phyloP scores from a whole-genome alignment of 2,888 invertebrate species.

The Hofmannophila pseudospretella region DNA sequence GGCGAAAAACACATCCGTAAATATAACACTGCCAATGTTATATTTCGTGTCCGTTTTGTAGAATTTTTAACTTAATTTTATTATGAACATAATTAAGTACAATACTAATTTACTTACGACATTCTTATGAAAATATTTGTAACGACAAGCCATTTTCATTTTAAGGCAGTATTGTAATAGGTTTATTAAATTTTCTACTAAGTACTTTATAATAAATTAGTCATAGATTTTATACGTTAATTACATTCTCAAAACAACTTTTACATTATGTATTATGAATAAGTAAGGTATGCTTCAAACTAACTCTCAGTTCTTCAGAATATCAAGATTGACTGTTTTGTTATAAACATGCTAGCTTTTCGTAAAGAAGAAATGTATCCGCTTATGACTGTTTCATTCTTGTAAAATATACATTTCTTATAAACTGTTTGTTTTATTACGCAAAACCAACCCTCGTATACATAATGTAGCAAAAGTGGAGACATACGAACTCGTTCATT shows the following conservation, averaged over 20 bases:
- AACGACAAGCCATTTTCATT: constrained; percentile 24
- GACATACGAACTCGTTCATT: too few species aligned
- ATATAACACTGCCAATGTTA: background rate
- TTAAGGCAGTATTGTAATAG: constrained; percentile 14
- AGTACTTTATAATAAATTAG: constrained; percentile 21
- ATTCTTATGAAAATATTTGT: constrained; percentile 35
- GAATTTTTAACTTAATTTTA: constrained; percentile 18
- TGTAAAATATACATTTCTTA: constrained; percentile 55
- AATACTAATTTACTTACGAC: constrained; percentile 12
- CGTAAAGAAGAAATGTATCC: constrained; percentile 31
- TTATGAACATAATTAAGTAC: constrained; percentile 36
- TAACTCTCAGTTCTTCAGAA: background rate
- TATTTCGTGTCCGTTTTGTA: too few species aligned
- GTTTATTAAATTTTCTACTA: constrained; percentile 4
- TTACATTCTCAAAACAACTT: constrained; percentile 1
- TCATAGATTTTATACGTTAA: constrained; percentile 40
- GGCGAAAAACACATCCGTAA: too few species aligned
- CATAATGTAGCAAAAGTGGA: too few species aligned
- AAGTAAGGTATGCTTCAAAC: background rate
- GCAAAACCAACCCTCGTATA: too few species aligned
- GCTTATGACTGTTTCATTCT: constrained; percentile 48
- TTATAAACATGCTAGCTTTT: constrained; percentile 33
- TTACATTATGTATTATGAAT: background rate
- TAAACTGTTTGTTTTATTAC: constrained; percentile 31
- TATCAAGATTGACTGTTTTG: constrained; percentile 10